Evolutionary conservation across 2,888 invertebrate species (phyloP), one percentile per base, ranked within the genome.

Genomic region (Epiblema foenella): DNA sequence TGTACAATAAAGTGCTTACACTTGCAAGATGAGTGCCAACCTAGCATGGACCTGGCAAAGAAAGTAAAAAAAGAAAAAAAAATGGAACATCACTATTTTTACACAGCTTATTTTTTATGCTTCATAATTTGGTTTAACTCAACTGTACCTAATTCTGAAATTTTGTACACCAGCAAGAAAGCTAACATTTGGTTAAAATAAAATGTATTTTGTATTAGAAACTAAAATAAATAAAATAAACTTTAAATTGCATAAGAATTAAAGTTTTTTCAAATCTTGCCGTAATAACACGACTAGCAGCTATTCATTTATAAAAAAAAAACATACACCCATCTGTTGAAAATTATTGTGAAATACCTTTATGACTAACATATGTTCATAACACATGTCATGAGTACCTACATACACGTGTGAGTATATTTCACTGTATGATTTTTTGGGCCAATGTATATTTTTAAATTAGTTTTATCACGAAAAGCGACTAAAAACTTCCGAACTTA

Each of bases 281-380:
- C n/a, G 3, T 17, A 17, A 17, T 10, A 11, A 18, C 17, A 24
- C 4, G 24, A 24, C 2, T 3, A 24, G 24, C 24, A 24, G 4
- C 12, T 54, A 15, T 29, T n/a, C 29, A 54, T 54, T 24, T 15
- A 54, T 54, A n/a, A 29, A 9, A n/a, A 29, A n/a, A 2, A 5
- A 33, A 7, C n/a, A 24, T 8, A 29, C 24, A 4, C 15, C 9
- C 24, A 29, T 29, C 15, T 56, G 29, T 24, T 7, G 29, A 29
- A 56, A 29, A 56, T 15, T 29, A 15, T 56, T 56, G 29, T 15
- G 56, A 56, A 56, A 56, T 56, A 56, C 56, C 42, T 42, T 15
- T 15, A 42, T 42, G 54, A n/a, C 54, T 12, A 29, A 29, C 24
- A 24, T 54, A 7, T 4, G 12, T 54, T 7, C 24, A n/a, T n/a